Evolutionary conservation across 2,797 vertebrate species (phyloP), one percentile per base, ranked within the genome.

Genomic region (Parotocinclus haroldoi): DNA sequence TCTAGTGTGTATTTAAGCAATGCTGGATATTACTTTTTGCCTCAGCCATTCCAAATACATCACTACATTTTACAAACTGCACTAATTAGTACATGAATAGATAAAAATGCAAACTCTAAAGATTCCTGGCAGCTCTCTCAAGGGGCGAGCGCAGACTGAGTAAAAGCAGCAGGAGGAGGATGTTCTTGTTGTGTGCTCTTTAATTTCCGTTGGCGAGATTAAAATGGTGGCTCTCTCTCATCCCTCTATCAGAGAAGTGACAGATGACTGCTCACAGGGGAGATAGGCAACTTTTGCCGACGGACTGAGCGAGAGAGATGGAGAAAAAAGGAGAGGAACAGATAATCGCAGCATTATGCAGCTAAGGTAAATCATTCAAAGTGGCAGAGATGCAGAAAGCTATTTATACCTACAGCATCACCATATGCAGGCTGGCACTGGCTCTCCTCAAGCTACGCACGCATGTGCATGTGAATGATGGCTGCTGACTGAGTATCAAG

Each of bases 291-390:
- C 60, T 72, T 79, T 66, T 64, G 58, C 63, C 48, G 62, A 27
- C 44, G 66, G 68, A 51, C 44, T 58, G 53, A 57, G 68, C 7
- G 27, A 63, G 60, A 18, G 19, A 49, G 66, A 56, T 19, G 14
- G 71, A 75, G 19, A 73, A 68, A 76, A 66, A 72, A 78, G 73
- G 73, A 61, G 59, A 49, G 78, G 76, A 68, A 78, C 77, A 64
- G 83, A 82, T 85, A 87, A 89, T 86, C 84, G 83, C 82, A 80
- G 85, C 83, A 88, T 89, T 90, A 90, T 84, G 81, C 80, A 71
- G 77, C 80, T 83, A 82, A 85, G 79, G 85, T 90, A 88, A 89
- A 90, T 90, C 87, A 88, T 83, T 85, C 64, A 38, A 79, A 71
- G 75, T 76, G 74, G 79, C 66, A 71, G 81, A 84, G 81, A 81